A percentile compares a stretch with the other conserved stretches of the same genome.
Evolutionary conservation across 2,888 invertebrate species (phyloP).

Genomic region (Merodon equestris): DNA sequence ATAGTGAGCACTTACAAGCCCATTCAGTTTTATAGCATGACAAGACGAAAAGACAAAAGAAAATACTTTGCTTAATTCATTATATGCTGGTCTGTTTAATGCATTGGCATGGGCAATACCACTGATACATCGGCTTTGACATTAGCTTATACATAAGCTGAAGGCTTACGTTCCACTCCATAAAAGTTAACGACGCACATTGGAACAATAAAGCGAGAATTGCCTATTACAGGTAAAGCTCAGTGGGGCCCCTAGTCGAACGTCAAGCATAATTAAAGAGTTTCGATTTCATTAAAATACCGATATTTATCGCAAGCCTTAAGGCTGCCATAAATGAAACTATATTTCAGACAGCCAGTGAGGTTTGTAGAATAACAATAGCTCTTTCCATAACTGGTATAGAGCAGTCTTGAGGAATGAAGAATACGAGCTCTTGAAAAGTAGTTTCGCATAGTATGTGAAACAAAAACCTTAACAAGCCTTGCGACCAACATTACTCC

Average conservation of each 20-base stretch:
- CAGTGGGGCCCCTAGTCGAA: not conserved
- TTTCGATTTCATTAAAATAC: slow-evolving; percentile 55
- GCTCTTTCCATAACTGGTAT: too few species aligned
- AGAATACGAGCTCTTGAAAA: slow-evolving; percentile 12
- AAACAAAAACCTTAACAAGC: slow-evolving; percentile 5
- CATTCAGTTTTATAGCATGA: slow-evolving; percentile 5
- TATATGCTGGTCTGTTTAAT: too few species aligned
- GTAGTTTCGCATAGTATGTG: slow-evolving; percentile 11
- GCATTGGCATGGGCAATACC: not conserved
- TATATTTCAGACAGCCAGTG: too few species aligned
- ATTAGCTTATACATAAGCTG: too few species aligned
- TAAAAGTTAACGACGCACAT: slow-evolving; percentile 52
- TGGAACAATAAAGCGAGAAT: slow-evolving; percentile 49
- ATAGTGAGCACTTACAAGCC: not conserved
- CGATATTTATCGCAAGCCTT: slow-evolving; percentile 42
- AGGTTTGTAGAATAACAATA: too few species aligned
- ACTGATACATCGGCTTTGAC: not conserved
- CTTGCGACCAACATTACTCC: slow-evolving; percentile 7
- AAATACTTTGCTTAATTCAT: not conserved
- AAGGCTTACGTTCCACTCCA: slow-evolving; percentile 12
- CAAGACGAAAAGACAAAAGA: not conserved
- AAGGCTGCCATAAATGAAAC: slow-evolving; percentile 46
- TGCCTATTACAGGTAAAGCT: slow-evolving; percentile 42
- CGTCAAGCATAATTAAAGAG: slow-evolving; percentile 40
- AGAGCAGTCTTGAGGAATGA: too few species aligned